Base-by-base conservation (phyloP, 2,888 invertebrate species). In the Pristionchus japonicus region DNA sequence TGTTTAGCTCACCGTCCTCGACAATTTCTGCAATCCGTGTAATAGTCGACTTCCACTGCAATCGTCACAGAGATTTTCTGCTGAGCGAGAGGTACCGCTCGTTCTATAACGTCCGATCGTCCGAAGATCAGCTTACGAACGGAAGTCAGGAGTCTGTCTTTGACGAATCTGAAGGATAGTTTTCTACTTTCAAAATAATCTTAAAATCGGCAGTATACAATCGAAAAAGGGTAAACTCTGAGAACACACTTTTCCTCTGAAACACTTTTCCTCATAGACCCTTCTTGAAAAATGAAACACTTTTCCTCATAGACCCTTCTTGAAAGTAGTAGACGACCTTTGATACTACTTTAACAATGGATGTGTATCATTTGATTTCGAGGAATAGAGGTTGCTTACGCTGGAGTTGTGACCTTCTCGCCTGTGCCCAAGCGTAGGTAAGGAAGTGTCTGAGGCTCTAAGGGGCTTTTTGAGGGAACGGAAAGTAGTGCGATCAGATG, bases 111-210 rank as follows among this genome's bases (percentile, higher is more conserved):
- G 23, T 3, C 64, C 43, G 3, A 83, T 27, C 40, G 64, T n/a
- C 11, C 85, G 85, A 17, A 64, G 85, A 40, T 85, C 85, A 1
- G 52, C 31, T 43, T 40, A 27, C 23, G 85, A 85, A 1, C 23
- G 61, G 27, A 85, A 85, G 23, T 67, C 67, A 9, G n/a, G 27
- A 47, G 13, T 34, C 34, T 49, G 70, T 1, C 86, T 70, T 2
- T 70, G 86, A 0, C 34, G 43, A 49, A 86, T 86, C 86, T 86
- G 70, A 11, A n/a, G n/a, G n/a, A n/a, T n/a, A n/a, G n/a, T n/a
- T n/a, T n/a, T n/a, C n/a, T n/a, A 37, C 15, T 70, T 37, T 37
- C 37, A 34, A 11, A 20, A 70, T n/a, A 13, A 17, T 31, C 20
- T n/a, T n/a, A n/a, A n/a, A n/a, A n/a, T n/a, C n/a, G n/a, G n/a